phyloP scores from a whole-genome alignment of 2,888 invertebrate genomes.

The Amiota communis region DNA sequence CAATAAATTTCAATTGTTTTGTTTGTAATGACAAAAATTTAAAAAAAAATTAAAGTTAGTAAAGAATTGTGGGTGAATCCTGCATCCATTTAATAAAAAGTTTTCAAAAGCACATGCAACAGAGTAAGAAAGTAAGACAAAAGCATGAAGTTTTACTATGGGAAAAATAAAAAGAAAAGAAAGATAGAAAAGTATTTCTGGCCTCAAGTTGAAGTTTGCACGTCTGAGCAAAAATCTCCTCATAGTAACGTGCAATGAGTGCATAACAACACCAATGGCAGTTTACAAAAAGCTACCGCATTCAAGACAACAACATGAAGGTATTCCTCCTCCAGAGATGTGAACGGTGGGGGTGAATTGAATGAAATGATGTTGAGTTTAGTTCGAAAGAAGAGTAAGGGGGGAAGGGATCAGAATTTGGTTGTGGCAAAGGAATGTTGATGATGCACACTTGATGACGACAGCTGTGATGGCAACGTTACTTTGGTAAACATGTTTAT shows the following conservation, averaged over 20 bases:
- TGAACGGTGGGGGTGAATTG: neutral
- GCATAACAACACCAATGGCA: neutral
- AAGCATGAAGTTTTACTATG: neutral
- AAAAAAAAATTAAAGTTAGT: too few species aligned
- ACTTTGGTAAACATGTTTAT: slow-evolving; percentile 14
- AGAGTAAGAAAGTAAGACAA: neutral
- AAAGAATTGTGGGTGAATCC: too few species aligned
- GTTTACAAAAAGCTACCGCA: neutral
- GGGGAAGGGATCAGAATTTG: neutral
- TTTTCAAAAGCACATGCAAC: neutral
- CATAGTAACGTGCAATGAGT: too few species aligned
- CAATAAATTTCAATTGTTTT: too few species aligned
- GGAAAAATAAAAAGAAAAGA: neutral
- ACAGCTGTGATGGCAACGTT: neutral
- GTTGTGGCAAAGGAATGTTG: neutral
- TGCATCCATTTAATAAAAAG: too few species aligned
- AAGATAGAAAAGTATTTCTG: too few species aligned
- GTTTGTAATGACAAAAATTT: too few species aligned
- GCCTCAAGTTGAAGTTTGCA: neutral
- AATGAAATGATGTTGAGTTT: neutral
- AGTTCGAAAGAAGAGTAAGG: neutral
- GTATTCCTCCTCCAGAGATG: too few species aligned
- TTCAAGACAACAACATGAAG: neutral
- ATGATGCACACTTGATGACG: slow-evolving; percentile 5
- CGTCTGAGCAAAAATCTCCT: neutral